phyloP scores from a whole-genome alignment of 2,797 vertebrate species.

The Vireo griseus region DNA sequence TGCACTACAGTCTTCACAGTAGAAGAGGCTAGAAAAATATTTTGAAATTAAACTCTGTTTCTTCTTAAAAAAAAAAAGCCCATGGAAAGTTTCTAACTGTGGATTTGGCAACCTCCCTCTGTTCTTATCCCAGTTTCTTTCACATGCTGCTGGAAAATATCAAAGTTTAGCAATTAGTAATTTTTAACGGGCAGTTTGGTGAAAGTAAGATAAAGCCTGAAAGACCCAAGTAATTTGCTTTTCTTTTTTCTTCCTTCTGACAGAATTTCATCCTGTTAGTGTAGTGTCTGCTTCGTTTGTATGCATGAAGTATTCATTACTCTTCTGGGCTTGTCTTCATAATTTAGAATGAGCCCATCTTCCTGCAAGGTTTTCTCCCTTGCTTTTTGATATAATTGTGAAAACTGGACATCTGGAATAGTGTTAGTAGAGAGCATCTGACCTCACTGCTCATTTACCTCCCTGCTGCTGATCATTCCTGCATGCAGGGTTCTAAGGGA shows the following conservation, averaged over 20 bases:
- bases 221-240: not conserved
- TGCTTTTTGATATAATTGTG: not conserved
- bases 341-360: not conserved
- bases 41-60: not conserved
- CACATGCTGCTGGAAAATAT: not conserved
- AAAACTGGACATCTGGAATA: not conserved
- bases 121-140: constrained; percentile 14
- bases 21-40: constrained; percentile 42
- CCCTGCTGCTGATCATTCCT: not conserved
- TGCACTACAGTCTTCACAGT: constrained; percentile 1
- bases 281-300: not conserved
- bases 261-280: not conserved
- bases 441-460: not conserved
- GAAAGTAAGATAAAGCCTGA: not conserved
- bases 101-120: constrained; percentile 11
- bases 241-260: not conserved
- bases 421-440: not conserved
- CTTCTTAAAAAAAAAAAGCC: not conserved
- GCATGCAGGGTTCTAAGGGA: not conserved
- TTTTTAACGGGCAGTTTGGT: not conserved
- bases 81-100: constrained; percentile 21
- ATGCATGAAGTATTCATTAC: not conserved
- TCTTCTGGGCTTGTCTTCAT: not conserved
- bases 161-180: constrained; percentile 14
- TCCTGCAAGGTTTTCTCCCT: not conserved